Conservation (phyloP, 2,888 invertebrate genomes). For the Dynastes grantii region DNA sequence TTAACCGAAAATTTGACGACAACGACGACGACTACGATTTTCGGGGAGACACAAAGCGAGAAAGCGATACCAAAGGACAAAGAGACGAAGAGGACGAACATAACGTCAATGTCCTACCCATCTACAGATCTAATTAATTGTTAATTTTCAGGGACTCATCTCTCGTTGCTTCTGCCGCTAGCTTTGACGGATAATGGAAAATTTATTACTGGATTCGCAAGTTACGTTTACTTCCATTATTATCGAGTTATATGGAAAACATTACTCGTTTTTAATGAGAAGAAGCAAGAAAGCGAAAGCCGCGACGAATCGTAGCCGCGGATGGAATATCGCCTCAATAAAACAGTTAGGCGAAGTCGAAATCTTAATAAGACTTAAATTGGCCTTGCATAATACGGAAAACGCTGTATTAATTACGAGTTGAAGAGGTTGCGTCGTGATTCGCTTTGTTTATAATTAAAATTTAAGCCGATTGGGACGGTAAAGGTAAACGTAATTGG, state of each 20-base stretch:
- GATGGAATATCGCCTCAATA: not conserved
- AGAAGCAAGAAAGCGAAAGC: not conserved
- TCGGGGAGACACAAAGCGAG: not conserved
- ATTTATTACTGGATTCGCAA: slow-evolving; percentile 57
- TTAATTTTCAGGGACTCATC: slow-evolving; percentile 46
- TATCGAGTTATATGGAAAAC: slow-evolving; percentile 51
- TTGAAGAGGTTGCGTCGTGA: not conserved
- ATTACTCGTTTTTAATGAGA: not conserved
- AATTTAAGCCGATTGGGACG: not conserved
- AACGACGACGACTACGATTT: slow-evolving; percentile 2
- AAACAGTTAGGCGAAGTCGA: not conserved
- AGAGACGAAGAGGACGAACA: not conserved
- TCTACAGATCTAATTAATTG: slow-evolving; percentile 54
- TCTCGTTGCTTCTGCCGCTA: not conserved
- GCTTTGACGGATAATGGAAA: slow-evolving; percentile 56
- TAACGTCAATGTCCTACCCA: slow-evolving; percentile 25
- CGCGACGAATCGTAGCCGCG: not conserved
- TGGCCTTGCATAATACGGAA: slow-evolving; percentile 13
- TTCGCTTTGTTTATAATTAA: not conserved
- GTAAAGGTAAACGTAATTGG: not conserved
- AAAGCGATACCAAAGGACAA: not conserved
- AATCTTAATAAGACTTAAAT: slow-evolving; percentile 42
- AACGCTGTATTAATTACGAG: slow-evolving; percentile 20
- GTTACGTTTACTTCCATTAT: slow-evolving; percentile 56
- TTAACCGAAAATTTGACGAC: slow-evolving; percentile 48